Evolutionary conservation across 2,113 vertebrate species (phyloP).

Genomic region (Reinhardtius hippoglossoides): DNA sequence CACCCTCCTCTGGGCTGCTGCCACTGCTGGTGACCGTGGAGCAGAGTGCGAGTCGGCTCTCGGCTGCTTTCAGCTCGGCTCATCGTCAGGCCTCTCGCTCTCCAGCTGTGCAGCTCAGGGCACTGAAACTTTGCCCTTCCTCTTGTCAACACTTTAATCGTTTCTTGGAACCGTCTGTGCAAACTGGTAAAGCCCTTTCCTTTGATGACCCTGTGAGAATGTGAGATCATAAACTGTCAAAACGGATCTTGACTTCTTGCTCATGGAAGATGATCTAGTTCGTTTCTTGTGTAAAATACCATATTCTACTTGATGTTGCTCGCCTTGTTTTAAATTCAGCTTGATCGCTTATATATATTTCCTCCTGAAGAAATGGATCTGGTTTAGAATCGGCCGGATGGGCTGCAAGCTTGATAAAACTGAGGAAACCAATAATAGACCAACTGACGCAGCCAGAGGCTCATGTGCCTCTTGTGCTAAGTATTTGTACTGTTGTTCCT

Average conservation of each 20-base stretch:
- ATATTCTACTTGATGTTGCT: slow-evolving; percentile 12
- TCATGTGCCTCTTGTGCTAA: no score
- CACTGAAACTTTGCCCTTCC: slow-evolving; percentile 41
- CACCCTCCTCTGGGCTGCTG: slow-evolving; percentile 27
- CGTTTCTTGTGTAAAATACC: background rate
- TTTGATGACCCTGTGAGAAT: slow-evolving; percentile 31
- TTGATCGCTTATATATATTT: background rate
- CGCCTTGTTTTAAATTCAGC: slow-evolving; percentile 1
- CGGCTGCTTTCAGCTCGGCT: slow-evolving; percentile 37
- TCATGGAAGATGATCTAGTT: background rate
- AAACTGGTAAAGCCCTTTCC: slow-evolving; percentile 28
- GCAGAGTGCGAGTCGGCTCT: slow-evolving; percentile 6
- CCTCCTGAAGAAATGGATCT: background rate
- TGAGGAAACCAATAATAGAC: background rate
- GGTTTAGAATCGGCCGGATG: background rate
- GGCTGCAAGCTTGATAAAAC: background rate
- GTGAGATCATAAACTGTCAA: slow-evolving; percentile 33
- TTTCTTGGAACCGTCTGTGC: slow-evolving; percentile 35
- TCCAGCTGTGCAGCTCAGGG: slow-evolving; percentile 29
- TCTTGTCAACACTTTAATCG: slow-evolving; percentile 40
- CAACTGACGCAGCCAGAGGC: background rate
- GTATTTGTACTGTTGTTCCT: background rate
- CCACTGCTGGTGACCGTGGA: slow-evolving; percentile 7
- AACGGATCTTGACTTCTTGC: slow-evolving; percentile 14
- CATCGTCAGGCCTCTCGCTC: slow-evolving; percentile 11